Conservation (phyloP, 2,797 vertebrate species). For the Enteromius argenteus region DNA sequence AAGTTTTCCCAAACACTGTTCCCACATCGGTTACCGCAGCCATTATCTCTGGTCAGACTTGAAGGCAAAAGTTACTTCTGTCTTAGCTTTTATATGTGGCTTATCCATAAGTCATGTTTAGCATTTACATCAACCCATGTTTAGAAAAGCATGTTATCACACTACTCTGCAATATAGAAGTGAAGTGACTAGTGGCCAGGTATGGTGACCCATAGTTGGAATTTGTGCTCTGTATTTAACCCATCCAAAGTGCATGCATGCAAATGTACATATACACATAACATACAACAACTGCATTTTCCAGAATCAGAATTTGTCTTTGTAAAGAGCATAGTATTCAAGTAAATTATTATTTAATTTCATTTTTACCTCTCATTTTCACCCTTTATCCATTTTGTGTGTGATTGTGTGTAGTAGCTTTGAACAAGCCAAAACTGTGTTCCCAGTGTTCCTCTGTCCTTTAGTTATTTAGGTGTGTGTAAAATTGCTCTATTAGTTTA, state of each 20-base stretch:
- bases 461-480: slow-evolving; percentile 5
- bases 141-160: neutral
- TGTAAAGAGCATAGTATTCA: neutral
- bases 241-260: neutral
- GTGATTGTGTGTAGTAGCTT: neutral
- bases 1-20: neutral
- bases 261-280: neutral
- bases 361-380: neutral
- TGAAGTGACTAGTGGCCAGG: no score
- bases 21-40: neutral
- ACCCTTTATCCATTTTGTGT: neutral
- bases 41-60: slow-evolving; percentile 8
- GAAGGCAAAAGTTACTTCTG: slow-evolving; percentile 6
- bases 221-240: no score
- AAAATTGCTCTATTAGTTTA: slow-evolving; percentile 14
- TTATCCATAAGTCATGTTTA: neutral
- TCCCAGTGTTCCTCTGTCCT: neutral
- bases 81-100: neutral
- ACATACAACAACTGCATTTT: neutral
- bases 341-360: neutral
- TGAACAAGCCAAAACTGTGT: neutral
- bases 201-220: no score
- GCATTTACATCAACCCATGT: neutral
- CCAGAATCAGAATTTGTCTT: neutral
- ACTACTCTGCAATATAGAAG: neutral